Evolutionary conservation across 2,113 vertebrate genomes (phyloP).

Genomic region (Sturnira hondurensis): DNA sequence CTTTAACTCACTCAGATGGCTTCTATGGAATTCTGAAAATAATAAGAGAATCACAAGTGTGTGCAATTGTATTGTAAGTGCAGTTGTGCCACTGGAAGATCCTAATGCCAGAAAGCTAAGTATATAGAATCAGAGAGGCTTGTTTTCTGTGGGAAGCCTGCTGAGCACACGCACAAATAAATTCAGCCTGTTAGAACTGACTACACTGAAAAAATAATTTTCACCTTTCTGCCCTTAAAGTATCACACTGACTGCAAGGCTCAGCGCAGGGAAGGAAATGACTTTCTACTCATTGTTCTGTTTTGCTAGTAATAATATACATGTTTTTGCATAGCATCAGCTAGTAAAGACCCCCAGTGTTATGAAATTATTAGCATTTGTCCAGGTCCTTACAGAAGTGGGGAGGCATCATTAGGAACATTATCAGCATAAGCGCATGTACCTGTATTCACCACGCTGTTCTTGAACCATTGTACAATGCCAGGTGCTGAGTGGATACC

Average conservation of each 20-base stretch:
- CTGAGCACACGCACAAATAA: background rate
- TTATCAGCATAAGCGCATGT: background rate
- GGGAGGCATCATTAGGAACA: background rate
- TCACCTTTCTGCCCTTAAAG: background rate
- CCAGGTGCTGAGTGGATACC: background rate
- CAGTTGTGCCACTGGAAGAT: background rate
- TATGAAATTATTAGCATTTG: background rate
- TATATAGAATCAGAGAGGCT: background rate
- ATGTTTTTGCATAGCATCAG: slow-evolving; percentile 43
- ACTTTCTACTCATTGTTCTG: background rate
- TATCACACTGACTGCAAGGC: slow-evolving; percentile 19
- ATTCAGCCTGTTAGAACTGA: background rate
- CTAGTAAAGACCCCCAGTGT: background rate
- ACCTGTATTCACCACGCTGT: background rate
- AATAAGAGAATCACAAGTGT: slow-evolving; percentile 27
- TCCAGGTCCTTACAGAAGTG: background rate
- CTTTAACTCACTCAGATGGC: background rate
- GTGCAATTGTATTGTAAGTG: slow-evolving; percentile 44
- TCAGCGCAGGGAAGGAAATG: slow-evolving; percentile 24
- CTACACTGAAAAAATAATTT: background rate
- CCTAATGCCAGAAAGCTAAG: background rate
- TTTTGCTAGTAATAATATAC: background rate
- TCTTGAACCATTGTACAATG: background rate
- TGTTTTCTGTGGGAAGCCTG: slow-evolving; percentile 37
- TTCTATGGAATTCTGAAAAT: slow-evolving; percentile 22